Evolutionary conservation across 1,140 invertebrate species (phyloP).

Genomic region (Zaprionus kolodkinae): DNA sequence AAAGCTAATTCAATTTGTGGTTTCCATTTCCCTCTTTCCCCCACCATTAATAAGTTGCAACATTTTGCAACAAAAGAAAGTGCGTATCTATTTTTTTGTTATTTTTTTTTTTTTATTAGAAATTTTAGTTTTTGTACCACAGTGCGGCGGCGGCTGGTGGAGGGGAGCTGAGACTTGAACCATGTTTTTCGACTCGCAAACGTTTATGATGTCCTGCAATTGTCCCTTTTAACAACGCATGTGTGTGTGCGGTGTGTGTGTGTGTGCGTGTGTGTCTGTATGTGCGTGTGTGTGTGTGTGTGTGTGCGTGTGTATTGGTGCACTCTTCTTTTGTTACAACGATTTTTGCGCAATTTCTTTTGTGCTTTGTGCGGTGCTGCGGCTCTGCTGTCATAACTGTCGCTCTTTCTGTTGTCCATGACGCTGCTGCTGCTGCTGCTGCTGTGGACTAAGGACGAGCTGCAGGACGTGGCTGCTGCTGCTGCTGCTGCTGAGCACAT

Average conservation of each 20-base stretch:
- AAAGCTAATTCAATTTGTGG: no score
- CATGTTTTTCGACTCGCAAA: slow-evolving; percentile 39
- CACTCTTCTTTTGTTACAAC: slow-evolving; percentile 78
- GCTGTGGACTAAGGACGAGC: slow-evolving; percentile 50
- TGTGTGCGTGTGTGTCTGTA: slow-evolving; percentile 28
- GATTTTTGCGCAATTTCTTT: slow-evolving; percentile 81
- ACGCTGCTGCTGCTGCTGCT: slow-evolving; percentile 49
- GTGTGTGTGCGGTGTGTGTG: slow-evolving; percentile 11
- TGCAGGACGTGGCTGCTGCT: slow-evolving; percentile 25
- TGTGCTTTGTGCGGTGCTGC: slow-evolving; percentile 62
- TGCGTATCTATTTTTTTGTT: no score
- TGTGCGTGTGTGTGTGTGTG: slow-evolving; percentile 31
- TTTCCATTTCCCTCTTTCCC: no score
- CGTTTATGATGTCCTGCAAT: slow-evolving; percentile 79
- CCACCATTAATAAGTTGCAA: neutral
- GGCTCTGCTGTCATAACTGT: slow-evolving; percentile 78
- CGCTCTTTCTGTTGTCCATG: slow-evolving; percentile 61
- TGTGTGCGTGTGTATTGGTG: slow-evolving; percentile 43
- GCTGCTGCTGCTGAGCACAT: slow-evolving; percentile 74
- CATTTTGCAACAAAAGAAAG: neutral
- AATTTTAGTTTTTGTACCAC: slow-evolving; percentile 12
- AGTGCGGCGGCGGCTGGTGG: slow-evolving; percentile 1
- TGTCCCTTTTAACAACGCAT: slow-evolving; percentile 66
- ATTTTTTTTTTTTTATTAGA: no score
- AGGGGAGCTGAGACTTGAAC: neutral